Conservation (phyloP, 1,140 invertebrate genomes). For the Stenopsyche tienmushanensis region DNA sequence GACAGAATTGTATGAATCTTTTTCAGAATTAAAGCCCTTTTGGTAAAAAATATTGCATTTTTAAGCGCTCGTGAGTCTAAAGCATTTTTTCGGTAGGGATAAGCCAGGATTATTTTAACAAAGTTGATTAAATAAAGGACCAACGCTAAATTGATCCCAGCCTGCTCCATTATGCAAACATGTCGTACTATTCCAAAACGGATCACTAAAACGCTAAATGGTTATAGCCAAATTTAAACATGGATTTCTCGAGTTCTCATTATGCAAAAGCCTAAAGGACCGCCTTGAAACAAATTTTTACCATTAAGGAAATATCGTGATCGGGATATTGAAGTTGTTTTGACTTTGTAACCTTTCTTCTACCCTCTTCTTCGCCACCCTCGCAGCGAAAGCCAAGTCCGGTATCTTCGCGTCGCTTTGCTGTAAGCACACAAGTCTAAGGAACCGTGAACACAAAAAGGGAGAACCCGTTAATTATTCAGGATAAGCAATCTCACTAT, state of each 20-base stretch:
- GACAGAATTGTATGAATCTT: too few relatives aligned
- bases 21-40: too few relatives aligned
- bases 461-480: constrained; percentile 41
- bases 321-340: constrained; percentile 20
- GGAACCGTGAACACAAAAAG: constrained; percentile 26
- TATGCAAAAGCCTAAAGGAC: constrained; percentile 1
- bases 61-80: not conserved
- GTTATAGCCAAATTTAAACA: too few relatives aligned
- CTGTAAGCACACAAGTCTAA: constrained; percentile 8
- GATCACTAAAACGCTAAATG: too few relatives aligned
- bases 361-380: not conserved
- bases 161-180: too few relatives aligned
- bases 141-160: too few relatives aligned
- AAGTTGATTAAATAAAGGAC: too few relatives aligned
- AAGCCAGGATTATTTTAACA: too few relatives aligned
- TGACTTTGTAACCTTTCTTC: not conserved
- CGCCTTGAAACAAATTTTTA: not conserved
- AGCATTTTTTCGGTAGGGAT: too few relatives aligned
- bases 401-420: constrained; percentile 23
- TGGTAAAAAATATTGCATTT: not conserved
- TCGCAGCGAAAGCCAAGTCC: constrained; percentile 19
- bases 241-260: too few relatives aligned
- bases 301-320: constrained; percentile 24
- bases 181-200: too few relatives aligned
- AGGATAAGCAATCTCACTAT: constrained; percentile 41